Evolutionary conservation across 1,140 invertebrate genomes (phyloP), one percentile per base, ranked within the genome.

Genomic region (Drosophila sp.): DNA sequence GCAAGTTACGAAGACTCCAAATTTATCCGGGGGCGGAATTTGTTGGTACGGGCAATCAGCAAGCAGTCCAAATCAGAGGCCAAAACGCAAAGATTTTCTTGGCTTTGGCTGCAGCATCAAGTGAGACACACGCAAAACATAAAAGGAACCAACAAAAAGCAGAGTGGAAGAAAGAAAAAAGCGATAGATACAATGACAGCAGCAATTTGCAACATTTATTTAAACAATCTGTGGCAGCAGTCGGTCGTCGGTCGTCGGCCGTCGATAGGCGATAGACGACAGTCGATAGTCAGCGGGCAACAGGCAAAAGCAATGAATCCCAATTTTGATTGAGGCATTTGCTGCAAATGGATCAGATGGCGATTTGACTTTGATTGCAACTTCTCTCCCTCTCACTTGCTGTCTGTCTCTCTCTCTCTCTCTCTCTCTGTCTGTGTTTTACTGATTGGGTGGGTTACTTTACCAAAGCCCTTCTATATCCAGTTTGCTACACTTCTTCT

Each of bases 31-130:
- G 48, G 65, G 57, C 29, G 57, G 65, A 38, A 69, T 69, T 69
- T 62, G 65, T 62, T 53, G 57, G 65, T 29, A 41, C 18, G 57
- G 78, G 72, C 78, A 80, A 80, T 80, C 78, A 80, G 67, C 67
- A 65, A 54, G 27, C 57, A 46, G 36, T 14, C 16, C 40, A 54
- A 32, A 27, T 14, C 40, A 34, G 61, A 40, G 13, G 51, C 53
- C 69, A 57, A 54, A 72, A 72, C 62, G 61, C 48, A 80, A 75
- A 80, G 71, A 80, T 75, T 79, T 79, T 40, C 36, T 27, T 54
- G 61, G 59, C 29, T 72, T 65, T 72, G 3, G 36, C 29, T 56
- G n/a, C 51, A 65, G 51, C 32, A 8, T 2, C 27, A 38, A 59
- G 29, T 8, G 8, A 43, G 51, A 41, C 13, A 7, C 46, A 58